Conservation (phyloP, 2,797 vertebrate species). For the Sciurus vulgaris region DNA sequence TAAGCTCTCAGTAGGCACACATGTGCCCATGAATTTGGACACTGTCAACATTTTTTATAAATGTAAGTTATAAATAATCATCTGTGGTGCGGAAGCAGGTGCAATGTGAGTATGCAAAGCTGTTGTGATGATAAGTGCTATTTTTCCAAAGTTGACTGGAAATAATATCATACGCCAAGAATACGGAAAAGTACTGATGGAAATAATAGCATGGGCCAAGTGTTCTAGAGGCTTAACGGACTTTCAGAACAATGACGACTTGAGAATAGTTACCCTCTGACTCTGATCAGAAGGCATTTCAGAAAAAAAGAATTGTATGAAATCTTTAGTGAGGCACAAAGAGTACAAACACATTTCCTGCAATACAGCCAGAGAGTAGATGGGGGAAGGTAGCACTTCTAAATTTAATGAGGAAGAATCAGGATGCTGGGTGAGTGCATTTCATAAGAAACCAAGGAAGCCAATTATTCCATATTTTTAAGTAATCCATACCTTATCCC, state of each 20-base stretch:
- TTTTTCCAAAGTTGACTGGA: constrained; percentile 67
- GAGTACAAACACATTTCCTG: constrained; percentile 5
- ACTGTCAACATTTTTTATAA: constrained; percentile 47
- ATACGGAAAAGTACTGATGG: constrained; percentile 57
- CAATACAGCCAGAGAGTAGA: not conserved
- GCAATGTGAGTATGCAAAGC: constrained; percentile 56
- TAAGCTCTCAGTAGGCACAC: constrained; percentile 42
- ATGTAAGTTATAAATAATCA: constrained; percentile 67
- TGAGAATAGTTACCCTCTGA: constrained; percentile 27
- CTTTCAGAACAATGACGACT: constrained; percentile 56
- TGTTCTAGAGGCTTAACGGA: not conserved
- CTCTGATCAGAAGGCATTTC: constrained; percentile 61
- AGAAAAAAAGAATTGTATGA: constrained; percentile 57
- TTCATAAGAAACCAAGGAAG: constrained; percentile 6
- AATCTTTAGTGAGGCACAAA: not conserved
- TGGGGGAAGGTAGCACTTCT: not conserved
- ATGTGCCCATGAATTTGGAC: constrained; percentile 3
- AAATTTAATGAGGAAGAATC: constrained; percentile 51
- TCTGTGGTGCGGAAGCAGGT: constrained; percentile 62
- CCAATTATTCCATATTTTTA: constrained; percentile 44
- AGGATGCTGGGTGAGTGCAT: not conserved
- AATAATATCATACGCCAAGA: constrained; percentile 72
- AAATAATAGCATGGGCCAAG: constrained; percentile 63
- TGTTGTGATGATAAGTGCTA: constrained; percentile 36
- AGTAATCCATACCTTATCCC: not conserved